phyloP scores from a whole-genome alignment of 1,140 invertebrate genomes.

The Orius laevigatus region DNA sequence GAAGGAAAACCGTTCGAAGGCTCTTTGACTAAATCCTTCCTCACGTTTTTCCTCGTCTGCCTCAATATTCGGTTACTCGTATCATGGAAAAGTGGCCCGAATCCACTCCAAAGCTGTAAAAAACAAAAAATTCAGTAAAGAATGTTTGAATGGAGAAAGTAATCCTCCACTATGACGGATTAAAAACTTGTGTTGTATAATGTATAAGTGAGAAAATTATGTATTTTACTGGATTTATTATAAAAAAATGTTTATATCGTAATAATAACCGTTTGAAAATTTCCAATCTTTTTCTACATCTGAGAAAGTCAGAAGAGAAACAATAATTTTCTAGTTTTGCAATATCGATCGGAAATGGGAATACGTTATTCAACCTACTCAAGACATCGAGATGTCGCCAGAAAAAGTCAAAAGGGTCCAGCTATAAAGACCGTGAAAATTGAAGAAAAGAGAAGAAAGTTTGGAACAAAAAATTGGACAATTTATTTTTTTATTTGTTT shows the following conservation, averaged over 20 bases:
- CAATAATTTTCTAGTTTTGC: too few relatives aligned
- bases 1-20: background rate
- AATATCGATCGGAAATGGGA: too few relatives aligned
- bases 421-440: too few relatives aligned
- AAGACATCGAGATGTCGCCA: too few relatives aligned
- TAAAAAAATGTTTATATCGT: background rate
- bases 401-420: too few relatives aligned
- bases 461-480: too few relatives aligned
- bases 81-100: slow-evolving; percentile 14
- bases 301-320: too few relatives aligned
- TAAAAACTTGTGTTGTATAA: background rate
- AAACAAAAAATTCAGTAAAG: background rate
- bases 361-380: too few relatives aligned
- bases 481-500: too few relatives aligned
- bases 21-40: background rate
- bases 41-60: slow-evolving; percentile 5
- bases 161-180: background rate
- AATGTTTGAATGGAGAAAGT: too few relatives aligned
- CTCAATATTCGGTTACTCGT: slow-evolving; percentile 14
- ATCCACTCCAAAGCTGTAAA: slow-evolving; percentile 17
- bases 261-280: background rate
- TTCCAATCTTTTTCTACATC: background rate
- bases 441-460: too few relatives aligned
- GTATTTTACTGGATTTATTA: slow-evolving; percentile 2
- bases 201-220: background rate